Conservation (phyloP, 2,113 vertebrate species). For the Cebus imitator region DNA sequence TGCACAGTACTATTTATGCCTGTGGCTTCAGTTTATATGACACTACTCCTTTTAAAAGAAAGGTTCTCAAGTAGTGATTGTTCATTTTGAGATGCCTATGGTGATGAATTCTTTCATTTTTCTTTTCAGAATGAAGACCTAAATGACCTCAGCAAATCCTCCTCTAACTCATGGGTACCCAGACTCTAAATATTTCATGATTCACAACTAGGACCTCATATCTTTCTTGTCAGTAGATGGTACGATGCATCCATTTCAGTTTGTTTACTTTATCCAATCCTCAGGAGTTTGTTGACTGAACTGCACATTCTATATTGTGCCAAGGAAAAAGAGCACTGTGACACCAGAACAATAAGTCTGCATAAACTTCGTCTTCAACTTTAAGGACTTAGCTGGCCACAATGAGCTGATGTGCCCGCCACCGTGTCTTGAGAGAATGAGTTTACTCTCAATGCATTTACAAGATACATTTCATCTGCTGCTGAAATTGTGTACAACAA, state of each 20-base stretch:
- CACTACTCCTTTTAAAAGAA: background rate
- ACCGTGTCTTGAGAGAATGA: conserved; percentile 79
- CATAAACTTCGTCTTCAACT: conserved; percentile 82
- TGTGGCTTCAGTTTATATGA: background rate
- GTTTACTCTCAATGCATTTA: conserved; percentile 83
- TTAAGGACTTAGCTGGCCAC: conserved; percentile 84
- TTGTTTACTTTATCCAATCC: conserved; percentile 91
- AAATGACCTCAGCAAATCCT: conserved; percentile 86
- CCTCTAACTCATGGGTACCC: conserved; percentile 88
- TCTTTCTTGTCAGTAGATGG: conserved; percentile 86
- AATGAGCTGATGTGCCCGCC: conserved; percentile 82
- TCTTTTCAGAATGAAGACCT: conserved; percentile 87
- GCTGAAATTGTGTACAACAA: conserved; percentile 87
- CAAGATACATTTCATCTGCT: conserved; percentile 88
- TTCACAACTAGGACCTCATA: conserved; percentile 90
- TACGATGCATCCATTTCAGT: conserved; percentile 88
- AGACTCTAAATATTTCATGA: conserved; percentile 85
- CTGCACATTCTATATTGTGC: conserved; percentile 88
- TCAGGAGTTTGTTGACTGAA: conserved; percentile 91
- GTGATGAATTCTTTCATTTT: conserved; percentile 73
- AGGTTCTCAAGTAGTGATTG: background rate
- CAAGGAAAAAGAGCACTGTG: conserved; percentile 90
- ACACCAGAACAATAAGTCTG: conserved; percentile 85
- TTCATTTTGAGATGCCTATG: background rate
- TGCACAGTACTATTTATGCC: background rate